Evolutionary conservation across 2,888 invertebrate genomes (phyloP).

Genomic region (Conistra vaccinii): DNA sequence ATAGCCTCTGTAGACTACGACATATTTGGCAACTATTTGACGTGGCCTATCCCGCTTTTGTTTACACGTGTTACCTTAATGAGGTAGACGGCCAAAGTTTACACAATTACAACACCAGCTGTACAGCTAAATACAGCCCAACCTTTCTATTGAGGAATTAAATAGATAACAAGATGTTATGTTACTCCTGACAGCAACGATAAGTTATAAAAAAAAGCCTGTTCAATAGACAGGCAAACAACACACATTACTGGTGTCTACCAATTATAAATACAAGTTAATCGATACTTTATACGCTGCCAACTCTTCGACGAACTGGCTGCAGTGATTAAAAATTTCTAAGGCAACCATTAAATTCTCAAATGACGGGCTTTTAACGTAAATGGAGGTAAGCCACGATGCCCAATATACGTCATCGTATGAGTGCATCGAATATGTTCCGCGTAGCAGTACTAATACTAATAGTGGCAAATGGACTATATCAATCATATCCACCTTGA

Average conservation of each 20-base stretch:
- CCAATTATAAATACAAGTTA: slow-evolving; percentile 34
- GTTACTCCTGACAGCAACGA: slow-evolving; percentile 6
- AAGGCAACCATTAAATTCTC: slow-evolving; percentile 30
- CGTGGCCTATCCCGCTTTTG: slow-evolving; percentile 45
- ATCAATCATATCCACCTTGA: slow-evolving; percentile 69
- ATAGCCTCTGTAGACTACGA: slow-evolving; percentile 19
- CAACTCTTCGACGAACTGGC: slow-evolving; percentile 30
- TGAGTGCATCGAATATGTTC: slow-evolving; percentile 32
- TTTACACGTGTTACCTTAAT: slow-evolving; percentile 56
- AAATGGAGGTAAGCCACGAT: slow-evolving; percentile 25
- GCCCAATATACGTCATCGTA: slow-evolving; percentile 39
- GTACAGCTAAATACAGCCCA: neutral
- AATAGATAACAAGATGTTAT: slow-evolving; percentile 10
- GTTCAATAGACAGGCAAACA: slow-evolving; percentile 20
- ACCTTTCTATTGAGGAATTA: slow-evolving; percentile 8
- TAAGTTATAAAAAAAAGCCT: slow-evolving; percentile 7
- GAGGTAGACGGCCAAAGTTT: slow-evolving; percentile 32
- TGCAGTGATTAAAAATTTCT: slow-evolving; percentile 56
- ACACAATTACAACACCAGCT: slow-evolving; percentile 7
- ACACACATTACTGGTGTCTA: slow-evolving; percentile 29
- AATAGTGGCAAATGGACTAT: slow-evolving; percentile 53
- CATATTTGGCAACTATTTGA: slow-evolving; percentile 42
- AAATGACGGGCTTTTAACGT: slow-evolving; percentile 30
- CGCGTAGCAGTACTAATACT: slow-evolving; percentile 43
- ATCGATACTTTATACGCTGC: slow-evolving; percentile 52